A percentile compares a stretch with the other conserved stretches of the same genome.
Conservation (phyloP, 2,113 vertebrate species). For the Petrocephalus microphthalmus region DNA sequence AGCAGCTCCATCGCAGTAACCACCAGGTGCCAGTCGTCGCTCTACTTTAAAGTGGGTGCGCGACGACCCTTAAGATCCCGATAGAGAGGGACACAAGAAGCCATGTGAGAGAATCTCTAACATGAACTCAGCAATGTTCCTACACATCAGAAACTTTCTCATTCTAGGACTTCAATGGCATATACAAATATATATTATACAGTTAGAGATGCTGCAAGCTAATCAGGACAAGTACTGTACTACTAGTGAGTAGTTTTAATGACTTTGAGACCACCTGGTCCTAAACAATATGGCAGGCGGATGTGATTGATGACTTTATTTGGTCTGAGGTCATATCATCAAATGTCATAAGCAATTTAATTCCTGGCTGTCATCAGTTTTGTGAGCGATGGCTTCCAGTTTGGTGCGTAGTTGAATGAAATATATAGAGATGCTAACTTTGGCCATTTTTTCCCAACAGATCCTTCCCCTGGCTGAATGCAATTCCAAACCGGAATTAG, state of each 20-base stretch:
- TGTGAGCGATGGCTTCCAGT: not conserved
- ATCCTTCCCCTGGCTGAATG: conserved; percentile 22
- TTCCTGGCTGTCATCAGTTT: not conserved
- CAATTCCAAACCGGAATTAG: not conserved
- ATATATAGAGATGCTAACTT: not conserved
- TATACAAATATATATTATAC: not conserved
- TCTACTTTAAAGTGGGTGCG: not conserved
- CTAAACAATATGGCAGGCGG: not conserved
- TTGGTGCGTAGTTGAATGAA: not conserved
- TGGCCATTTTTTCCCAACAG: conserved; percentile 25
- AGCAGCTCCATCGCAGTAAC: conserved; percentile 41
- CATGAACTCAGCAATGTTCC: not conserved
- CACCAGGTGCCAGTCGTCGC: conserved; percentile 42
- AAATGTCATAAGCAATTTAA: not conserved
- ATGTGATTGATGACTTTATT: not conserved
- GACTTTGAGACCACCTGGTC: not conserved
- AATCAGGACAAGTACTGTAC: not conserved
- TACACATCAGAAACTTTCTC: not conserved
- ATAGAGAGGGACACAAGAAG: not conserved
- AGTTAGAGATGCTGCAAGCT: not conserved
- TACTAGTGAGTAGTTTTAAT: not conserved
- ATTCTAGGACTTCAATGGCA: not conserved
- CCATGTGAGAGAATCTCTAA: not conserved
- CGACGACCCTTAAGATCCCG: not conserved
- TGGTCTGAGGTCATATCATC: not conserved